These are phyloP conservation scores for Hippoglossus hippoglossus DNA, from an alignment of 2,797 vertebrate genomes.

Conservation along the genomic window DNA sequence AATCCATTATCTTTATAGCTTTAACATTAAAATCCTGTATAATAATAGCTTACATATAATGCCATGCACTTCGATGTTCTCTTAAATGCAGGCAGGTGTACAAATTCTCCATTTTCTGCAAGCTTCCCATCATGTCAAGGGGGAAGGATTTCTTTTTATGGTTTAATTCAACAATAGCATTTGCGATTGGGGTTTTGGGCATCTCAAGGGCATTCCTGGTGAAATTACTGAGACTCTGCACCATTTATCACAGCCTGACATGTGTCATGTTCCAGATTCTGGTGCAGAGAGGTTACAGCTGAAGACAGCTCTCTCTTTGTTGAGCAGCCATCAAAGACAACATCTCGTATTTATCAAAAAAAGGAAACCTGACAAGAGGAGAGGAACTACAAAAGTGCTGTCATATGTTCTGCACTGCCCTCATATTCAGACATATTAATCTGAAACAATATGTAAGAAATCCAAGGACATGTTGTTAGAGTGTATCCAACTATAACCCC, in stretches of 20 bases:
- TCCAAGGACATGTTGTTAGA: slow-evolving; percentile 26
- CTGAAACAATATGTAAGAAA: slow-evolving; percentile 44
- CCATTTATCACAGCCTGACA: slow-evolving; percentile 99
- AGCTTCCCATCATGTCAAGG: slow-evolving; percentile 79
- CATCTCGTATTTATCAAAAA: slow-evolving; percentile 85
- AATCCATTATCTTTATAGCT: too few relatives aligned
- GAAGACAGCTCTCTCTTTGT: slow-evolving; percentile 97
- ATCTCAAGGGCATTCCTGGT: slow-evolving; percentile 99
- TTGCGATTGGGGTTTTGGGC: slow-evolving; percentile 97
- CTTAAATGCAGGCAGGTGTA: slow-evolving; percentile 18
- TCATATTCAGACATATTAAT: slow-evolving; percentile 58
- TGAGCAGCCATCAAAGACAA: slow-evolving; percentile 94
- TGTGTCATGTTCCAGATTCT: slow-evolving; percentile 99
- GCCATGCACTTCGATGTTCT: too few relatives aligned
- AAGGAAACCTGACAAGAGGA: slow-evolving; percentile 62
- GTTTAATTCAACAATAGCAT: slow-evolving; percentile 99
- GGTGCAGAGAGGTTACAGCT: slow-evolving; percentile 98
- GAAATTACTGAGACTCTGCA: slow-evolving; percentile 99
- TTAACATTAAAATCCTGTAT: too few relatives aligned
- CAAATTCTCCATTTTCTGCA: slow-evolving; percentile 59
- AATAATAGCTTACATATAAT: too few relatives aligned
- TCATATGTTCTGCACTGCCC: slow-evolving; percentile 35
- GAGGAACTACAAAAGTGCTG: slow-evolving; percentile 53
- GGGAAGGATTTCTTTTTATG: slow-evolving; percentile 90
- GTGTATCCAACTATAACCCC: slow-evolving; percentile 30